Evolutionary conservation across 2,888 invertebrate species (phyloP), one percentile per base, ranked within the genome.

Genomic region (Oscheius sp.): DNA sequence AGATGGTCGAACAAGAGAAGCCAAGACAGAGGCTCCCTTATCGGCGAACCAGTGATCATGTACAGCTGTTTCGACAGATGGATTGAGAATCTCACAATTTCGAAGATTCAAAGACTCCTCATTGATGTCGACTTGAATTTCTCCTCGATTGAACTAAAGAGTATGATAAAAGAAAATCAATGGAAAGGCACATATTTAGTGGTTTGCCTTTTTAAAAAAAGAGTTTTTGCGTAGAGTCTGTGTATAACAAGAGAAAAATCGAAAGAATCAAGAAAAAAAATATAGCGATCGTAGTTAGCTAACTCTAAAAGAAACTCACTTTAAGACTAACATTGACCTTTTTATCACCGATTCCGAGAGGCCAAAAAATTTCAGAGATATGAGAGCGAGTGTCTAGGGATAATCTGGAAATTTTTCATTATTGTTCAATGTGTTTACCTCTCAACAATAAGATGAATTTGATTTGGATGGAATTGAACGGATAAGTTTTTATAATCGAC

Each of bases 401-500:
- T 12, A 77, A 51, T 26, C 74, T 74, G 64, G 36, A 77, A n/a
- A 56, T 28, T 9, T 17, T n/a, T 14, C 32, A 45, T 3, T 24
- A 17, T 24, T 51, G 22, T 63, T 47, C 26, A 26, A 64, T n/a
- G 9, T n/a, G 57, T 67, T 30, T 24, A 76, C 73, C 70, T 61
- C 28, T 74, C 73, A 47, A 74, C 69, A 17, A 64, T 54, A 14
- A 75, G 64, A 28, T 71, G 72, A 22, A 77, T 70, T 17, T 69
- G 64, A 41, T 75, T 69, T 6, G 64, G 68, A 6, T 72, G 72
- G 51, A 80, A 80, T 20, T 72, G 71, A 24, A 80, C 74, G 3
- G 80, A 80, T 0, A 78, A 65, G 50, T 80, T 80, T 2, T 70
- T 57, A 49, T 78, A 80, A 12, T 72, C 71, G 8, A 80, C 64